phyloP scores from a whole-genome alignment of 92 coral and sea anemone genomes.

The Porites lobata region DNA sequence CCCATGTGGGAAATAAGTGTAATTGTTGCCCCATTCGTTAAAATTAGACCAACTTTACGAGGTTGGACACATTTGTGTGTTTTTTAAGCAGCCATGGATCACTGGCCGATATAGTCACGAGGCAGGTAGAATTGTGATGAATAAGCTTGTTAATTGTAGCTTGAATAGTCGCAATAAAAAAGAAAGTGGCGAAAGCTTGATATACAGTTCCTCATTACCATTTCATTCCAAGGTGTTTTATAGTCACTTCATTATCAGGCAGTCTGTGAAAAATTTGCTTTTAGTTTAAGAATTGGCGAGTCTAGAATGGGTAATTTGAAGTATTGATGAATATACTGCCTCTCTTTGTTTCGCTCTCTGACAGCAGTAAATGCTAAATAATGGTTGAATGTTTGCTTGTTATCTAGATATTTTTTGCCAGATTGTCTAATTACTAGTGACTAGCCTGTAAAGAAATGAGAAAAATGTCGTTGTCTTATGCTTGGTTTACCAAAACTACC shows the following conservation, averaged over 20 bases:
- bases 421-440: neutral
- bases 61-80: neutral
- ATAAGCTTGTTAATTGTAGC: constrained; percentile 8
- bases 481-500: neutral
- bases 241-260: constrained; percentile 25
- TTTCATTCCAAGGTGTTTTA: constrained; percentile 8
- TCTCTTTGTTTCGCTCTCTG: constrained; percentile 14
- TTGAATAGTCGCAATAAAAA: neutral
- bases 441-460: no score
- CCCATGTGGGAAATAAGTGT: no score
- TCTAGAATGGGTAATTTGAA: constrained; percentile 11
- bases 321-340: constrained; percentile 10
- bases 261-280: constrained; percentile 26
- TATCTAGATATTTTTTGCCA: neutral
- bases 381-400: constrained; percentile 3
- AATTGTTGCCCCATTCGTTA: neutral
- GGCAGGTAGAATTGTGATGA: neutral
- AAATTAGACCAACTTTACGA: neutral
- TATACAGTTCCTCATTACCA: constrained; percentile 3
- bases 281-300: constrained; percentile 14
- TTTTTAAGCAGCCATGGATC: no score
- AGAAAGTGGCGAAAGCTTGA: neutral
- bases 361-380: neutral
- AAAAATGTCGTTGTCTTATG: no score
- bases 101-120: no score